A percentile compares a stretch with the other conserved stretches of the same genome.
These are phyloP conservation scores for Perccottus glenii DNA, from an alignment of 2,113 vertebrate genomes.

Conservation along the genomic window DNA sequence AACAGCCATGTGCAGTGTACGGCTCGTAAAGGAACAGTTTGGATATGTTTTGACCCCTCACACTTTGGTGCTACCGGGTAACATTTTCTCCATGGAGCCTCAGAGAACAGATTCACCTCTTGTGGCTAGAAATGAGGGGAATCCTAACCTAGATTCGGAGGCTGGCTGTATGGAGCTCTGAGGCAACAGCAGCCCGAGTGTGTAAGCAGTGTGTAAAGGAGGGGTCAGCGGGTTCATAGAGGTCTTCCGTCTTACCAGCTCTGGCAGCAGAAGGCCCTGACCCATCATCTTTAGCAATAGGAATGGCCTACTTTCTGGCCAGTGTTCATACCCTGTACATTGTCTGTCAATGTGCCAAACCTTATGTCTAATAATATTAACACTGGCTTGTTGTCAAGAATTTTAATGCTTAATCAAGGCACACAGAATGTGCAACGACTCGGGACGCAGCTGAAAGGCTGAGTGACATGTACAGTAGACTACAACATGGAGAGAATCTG, in stretches of 20 bases:
- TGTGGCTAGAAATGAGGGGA: conserved; percentile 41
- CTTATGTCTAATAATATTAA: conserved; percentile 7
- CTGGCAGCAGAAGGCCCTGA: conserved; percentile 13
- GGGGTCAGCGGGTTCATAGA: conserved; percentile 59
- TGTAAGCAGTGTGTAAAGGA: conserved; percentile 35
- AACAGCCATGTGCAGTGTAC: not conserved
- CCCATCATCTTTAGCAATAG: conserved; percentile 39
- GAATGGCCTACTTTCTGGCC: conserved; percentile 52
- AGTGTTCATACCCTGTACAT: conserved; percentile 38
- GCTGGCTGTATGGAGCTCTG: not conserved
- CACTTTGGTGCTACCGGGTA: not conserved
- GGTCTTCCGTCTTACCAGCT: conserved; percentile 40
- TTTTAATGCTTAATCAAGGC: conserved; percentile 31
- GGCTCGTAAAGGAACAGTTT: not conserved
- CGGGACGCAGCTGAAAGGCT: not conserved
- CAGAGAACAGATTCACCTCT: not conserved
- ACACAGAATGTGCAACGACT: conserved; percentile 20
- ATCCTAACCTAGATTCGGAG: conserved; percentile 52
- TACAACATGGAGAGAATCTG: not conserved
- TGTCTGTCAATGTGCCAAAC: conserved; percentile 20
- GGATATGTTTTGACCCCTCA: not conserved
- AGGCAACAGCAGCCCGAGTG: conserved; percentile 19
- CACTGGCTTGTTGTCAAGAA: conserved; percentile 21
- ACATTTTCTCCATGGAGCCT: conserved; percentile 17
- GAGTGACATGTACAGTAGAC: conserved; percentile 3